A percentile compares a stretch with the other conserved stretches of the same genome.
These are phyloP conservation scores for Odontothrips loti DNA, from an alignment of 2,888 invertebrate genomes.

Conservation along the genomic window DNA sequence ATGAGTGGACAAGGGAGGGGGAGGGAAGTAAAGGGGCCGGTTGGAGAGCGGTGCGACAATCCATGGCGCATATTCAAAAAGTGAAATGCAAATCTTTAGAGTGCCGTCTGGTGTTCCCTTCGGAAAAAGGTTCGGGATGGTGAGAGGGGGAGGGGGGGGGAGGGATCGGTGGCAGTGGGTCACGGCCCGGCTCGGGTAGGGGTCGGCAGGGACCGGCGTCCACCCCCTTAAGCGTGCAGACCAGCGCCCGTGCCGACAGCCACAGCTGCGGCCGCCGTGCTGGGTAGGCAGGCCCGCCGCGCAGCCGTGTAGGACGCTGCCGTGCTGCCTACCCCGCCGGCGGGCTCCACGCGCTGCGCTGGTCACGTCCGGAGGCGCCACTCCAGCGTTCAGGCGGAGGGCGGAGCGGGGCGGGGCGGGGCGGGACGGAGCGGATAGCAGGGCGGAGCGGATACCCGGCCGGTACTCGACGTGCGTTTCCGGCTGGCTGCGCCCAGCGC, in stretches of 20 bases:
- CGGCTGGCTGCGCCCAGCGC: no score
- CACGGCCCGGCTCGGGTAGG: no score
- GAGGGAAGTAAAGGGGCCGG: no score
- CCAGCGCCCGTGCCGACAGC: no score
- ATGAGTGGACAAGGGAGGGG: background rate
- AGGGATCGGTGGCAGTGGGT: background rate
- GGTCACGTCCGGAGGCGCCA: background rate
- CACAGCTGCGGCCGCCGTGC: no score
- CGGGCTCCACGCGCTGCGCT: background rate
- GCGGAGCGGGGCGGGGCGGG: background rate
- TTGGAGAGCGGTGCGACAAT: background rate
- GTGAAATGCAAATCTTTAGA: slow-evolving; percentile 15
- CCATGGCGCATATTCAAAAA: slow-evolving; percentile 8
- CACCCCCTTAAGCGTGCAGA: no score
- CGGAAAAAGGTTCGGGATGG: background rate
- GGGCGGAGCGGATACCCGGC: no score
- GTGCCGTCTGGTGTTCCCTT: background rate
- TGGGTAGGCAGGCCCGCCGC: background rate
- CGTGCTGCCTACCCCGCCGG: background rate
- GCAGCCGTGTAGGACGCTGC: background rate
- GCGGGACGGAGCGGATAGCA: no score
- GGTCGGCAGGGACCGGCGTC: no score
- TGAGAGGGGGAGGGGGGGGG: background rate
- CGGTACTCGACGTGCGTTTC: no score
- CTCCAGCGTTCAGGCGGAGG: background rate